Conservation (phyloP, 2,797 vertebrate species). For the Allobates femoralis region DNA sequence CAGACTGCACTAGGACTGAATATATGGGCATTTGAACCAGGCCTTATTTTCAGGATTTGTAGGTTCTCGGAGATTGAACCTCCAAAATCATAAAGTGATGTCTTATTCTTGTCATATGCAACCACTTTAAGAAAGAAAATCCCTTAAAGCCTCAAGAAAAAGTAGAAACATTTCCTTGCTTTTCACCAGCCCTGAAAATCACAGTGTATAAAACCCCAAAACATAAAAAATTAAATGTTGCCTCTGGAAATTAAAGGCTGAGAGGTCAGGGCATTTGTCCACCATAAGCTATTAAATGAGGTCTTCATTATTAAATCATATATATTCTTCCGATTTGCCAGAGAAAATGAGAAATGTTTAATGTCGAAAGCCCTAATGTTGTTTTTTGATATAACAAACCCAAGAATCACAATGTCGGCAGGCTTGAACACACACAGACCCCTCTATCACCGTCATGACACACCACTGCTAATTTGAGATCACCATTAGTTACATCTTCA, state of each 20-base stretch:
- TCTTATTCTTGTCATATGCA: no score
- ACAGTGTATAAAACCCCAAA: not conserved
- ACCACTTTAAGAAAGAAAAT: not conserved
- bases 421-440: not conserved
- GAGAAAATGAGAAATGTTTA: not conserved
- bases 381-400: constrained; percentile 29
- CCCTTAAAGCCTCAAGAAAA: not conserved
- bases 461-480: constrained; percentile 1
- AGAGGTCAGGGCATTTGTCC: not conserved
- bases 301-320: not conserved
- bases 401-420: constrained; percentile 36
- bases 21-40: no score
- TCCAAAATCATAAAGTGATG: no score
- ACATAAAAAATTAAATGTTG: not conserved
- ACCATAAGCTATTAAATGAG: constrained; percentile 32
- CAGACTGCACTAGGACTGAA: no score
- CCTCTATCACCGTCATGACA: not conserved
- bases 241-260: not conserved
- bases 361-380: not conserved
- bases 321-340: constrained; percentile 5
- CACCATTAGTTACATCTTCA: not conserved
- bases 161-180: not conserved
- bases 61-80: no score
- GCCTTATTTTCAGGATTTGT: no score
- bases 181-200: not conserved